phyloP scores from a whole-genome alignment of 2,888 invertebrate species.

The Drosophila nr. perissopoda region DNA sequence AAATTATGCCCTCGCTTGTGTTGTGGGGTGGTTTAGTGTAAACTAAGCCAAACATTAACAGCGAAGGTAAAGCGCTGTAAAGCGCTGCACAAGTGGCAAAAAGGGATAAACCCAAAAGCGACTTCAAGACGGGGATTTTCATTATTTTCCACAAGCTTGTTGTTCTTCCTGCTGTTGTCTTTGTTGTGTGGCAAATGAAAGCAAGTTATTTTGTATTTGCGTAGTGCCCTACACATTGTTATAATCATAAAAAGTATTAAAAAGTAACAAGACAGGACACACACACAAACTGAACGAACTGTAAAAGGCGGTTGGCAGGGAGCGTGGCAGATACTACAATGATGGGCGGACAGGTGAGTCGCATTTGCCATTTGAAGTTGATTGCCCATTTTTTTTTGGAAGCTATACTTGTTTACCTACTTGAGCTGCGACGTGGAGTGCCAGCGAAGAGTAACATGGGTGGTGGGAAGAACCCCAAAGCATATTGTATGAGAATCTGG shows the following conservation, averaged over 20 bases:
- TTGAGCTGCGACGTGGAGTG: constrained; percentile 28
- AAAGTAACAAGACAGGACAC: constrained; percentile 55
- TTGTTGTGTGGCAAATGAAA: constrained; percentile 39
- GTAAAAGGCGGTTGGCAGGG: background rate
- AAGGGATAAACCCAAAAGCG: constrained; percentile 46
- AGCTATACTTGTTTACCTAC: constrained; percentile 75
- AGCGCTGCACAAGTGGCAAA: constrained; percentile 51
- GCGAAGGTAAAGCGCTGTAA: constrained; percentile 29
- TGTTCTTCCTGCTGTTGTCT: constrained; percentile 11
- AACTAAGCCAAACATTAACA: constrained; percentile 69
- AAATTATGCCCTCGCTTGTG: constrained; percentile 45
- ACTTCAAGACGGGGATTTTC: constrained; percentile 48
- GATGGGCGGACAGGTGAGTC: constrained; percentile 56
- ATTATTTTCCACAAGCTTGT: constrained; percentile 53
- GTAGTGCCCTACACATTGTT: constrained; percentile 69
- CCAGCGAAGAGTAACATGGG: constrained; percentile 11
- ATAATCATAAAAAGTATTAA: constrained; percentile 80
- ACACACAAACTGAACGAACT: constrained; percentile 8
- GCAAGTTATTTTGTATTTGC: constrained; percentile 74
- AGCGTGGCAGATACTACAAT: background rate
- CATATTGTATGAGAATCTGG: constrained; percentile 55
- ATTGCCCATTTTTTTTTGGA: constrained; percentile 71
- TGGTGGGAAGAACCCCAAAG: background rate
- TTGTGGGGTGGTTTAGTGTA: constrained; percentile 51
- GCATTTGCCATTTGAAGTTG: constrained; percentile 69